A percentile compares a stretch with the other conserved stretches of the same genome.
phyloP scores from a whole-genome alignment of 2,113 vertebrate species.

The Uria aalge region DNA sequence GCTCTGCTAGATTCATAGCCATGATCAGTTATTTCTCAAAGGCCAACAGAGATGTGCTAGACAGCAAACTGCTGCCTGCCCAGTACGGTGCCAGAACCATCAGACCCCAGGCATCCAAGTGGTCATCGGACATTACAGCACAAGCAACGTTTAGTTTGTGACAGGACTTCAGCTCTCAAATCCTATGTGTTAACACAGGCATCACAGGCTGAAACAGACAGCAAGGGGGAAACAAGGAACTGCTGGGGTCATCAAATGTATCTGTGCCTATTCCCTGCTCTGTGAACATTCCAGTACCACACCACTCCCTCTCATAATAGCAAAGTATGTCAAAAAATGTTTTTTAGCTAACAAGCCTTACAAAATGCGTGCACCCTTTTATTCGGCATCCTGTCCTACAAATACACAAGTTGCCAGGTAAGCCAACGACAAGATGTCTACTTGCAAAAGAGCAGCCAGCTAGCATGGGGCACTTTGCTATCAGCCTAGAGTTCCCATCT shows the following conservation, averaged over 20 bases:
- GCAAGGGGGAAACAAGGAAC: neutral
- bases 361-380: neutral
- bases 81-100: neutral
- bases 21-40: neutral
- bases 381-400: neutral
- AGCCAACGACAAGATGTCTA: neutral
- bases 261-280: neutral
- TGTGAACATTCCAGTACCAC: neutral
- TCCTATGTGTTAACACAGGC: fast-evolving
- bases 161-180: neutral
- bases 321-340: neutral
- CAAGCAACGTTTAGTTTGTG: neutral
- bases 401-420: neutral
- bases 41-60: neutral
- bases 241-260: neutral
- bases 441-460: neutral
- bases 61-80: neutral
- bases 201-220: neutral
- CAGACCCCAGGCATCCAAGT: neutral
- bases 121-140: neutral
- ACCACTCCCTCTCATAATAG: neutral
- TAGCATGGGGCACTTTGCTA: neutral
- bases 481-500: neutral
- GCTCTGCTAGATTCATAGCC: neutral
- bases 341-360: neutral